Base-by-base conservation (phyloP, 2,797 vertebrate genomes). In the Coluber constrictor region DNA sequence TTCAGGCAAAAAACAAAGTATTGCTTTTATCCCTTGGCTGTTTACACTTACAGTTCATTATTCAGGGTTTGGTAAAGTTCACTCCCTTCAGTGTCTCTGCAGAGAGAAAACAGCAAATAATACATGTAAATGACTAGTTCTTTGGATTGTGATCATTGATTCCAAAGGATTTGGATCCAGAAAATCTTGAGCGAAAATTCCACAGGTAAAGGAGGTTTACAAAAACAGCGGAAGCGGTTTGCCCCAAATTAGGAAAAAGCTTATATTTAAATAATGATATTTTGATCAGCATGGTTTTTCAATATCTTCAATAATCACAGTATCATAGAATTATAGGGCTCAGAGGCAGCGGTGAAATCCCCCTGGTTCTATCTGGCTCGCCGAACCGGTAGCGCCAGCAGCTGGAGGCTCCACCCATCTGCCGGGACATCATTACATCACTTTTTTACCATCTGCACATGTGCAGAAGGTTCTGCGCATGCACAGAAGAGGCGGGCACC, bases 1-100 rank as follows among this genome's bases (percentile, higher is more conserved):
- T 54, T 63, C 74, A 37, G 88, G 56, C 74, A n/a, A 89, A 83
- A 90, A 83, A 23, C n/a, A 66, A 88, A 92, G 63, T 43, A 43
- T 18, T 66, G 37, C 4, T 70, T 87, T 90, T 47, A 83, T 56
- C 25, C 59, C 89, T 87, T 59, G 27, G 4, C 11, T 86, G 32
- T 87, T 93, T 54, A 88, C 55, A 93, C 92, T 93, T 93, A 90
- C 83, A 93, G 92, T 93, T 90, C 47, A 88, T 43, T 87, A 90
- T 56, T 90, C 89, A 90, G 92, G 60, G 27, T 93, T 90, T 90
- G 89, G 51, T 79, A 87, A 90, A 63, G 27, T 43, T 93, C 60
- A 79, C 87, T 37, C 27, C 79, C 89, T 79, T 88, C 83, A 32
- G 9, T 90, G 89, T 27, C 23, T 93, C 92, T 93, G 92, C 60